phyloP scores from a whole-genome alignment of 2,797 vertebrate genomes.

The Chiroxiphia lanceolata region DNA sequence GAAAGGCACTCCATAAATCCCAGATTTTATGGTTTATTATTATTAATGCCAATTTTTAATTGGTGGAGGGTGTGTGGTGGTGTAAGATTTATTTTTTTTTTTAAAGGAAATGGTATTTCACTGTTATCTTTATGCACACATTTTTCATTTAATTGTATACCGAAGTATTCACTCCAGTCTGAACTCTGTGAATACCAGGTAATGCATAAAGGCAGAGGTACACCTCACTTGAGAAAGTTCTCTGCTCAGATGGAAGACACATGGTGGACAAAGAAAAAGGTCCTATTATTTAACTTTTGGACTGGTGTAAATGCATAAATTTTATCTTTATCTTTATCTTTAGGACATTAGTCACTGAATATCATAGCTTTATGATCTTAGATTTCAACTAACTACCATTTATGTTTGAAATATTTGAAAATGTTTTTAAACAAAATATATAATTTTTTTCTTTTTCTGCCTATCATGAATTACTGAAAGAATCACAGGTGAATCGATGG shows the following conservation, averaged over 20 bases:
- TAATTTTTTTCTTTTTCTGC: not conserved
- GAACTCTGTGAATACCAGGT: not conserved
- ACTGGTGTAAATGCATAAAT: not conserved
- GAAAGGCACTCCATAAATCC: no score
- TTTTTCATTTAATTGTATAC: not conserved
- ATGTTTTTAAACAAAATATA: not conserved
- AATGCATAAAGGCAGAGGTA: not conserved
- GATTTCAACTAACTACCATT: not conserved
- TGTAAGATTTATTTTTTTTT: not conserved
- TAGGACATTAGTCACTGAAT: not conserved
- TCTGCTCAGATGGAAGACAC: not conserved
- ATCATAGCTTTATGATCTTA: not conserved
- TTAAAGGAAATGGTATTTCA: not conserved
- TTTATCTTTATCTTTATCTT: not conserved
- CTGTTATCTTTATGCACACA: not conserved
- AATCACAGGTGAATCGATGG: not conserved
- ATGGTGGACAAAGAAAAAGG: not conserved
- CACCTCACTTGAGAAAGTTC: not conserved
- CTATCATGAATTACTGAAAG: not conserved
- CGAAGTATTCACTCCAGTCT: not conserved
- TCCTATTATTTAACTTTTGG: not conserved
- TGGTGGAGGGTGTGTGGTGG: rapidly evolving
- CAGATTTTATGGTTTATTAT: no score
- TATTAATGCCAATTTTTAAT: not conserved
- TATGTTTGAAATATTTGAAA: not conserved